Conservation (phyloP, 2,797 vertebrate species). For the Acipenser oxyrinchus region DNA sequence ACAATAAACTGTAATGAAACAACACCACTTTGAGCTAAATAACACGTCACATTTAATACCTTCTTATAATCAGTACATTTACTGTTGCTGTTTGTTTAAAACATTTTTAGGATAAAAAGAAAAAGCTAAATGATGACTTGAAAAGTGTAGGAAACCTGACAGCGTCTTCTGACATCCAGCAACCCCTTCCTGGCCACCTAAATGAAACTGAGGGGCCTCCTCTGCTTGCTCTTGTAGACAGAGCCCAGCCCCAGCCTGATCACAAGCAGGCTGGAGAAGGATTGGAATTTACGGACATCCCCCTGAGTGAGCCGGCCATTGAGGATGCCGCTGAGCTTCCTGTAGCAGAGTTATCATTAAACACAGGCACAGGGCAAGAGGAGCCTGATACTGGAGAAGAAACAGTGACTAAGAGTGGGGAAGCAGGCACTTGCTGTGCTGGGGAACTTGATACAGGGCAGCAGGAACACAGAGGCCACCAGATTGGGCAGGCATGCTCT, state of each 20-base stretch:
- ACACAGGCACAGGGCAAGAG: slow-evolving; percentile 19
- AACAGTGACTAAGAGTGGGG: slow-evolving; percentile 3
- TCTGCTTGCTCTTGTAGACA: slow-evolving; percentile 26
- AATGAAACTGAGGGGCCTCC: slow-evolving; percentile 18
- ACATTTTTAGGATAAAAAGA: slow-evolving; percentile 42
- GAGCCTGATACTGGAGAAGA: slow-evolving; percentile 21
- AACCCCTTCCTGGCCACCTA: neutral
- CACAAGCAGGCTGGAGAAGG: neutral
- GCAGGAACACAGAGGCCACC: neutral
- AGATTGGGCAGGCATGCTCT: neutral
- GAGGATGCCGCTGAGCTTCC: slow-evolving; percentile 21
- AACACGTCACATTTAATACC: too few species aligned
- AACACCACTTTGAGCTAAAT: too few species aligned
- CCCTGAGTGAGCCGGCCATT: slow-evolving; percentile 46
- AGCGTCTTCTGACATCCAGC: neutral
- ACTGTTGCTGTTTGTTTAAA: neutral
- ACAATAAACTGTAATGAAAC: too few species aligned
- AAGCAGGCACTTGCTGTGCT: neutral
- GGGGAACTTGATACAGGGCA: neutral
- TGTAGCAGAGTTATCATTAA: slow-evolving; percentile 18
- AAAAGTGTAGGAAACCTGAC: slow-evolving; percentile 22
- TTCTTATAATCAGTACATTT: too few species aligned
- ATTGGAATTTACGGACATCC: slow-evolving; percentile 51
- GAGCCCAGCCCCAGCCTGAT: slow-evolving; percentile 19
- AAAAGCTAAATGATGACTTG: slow-evolving; percentile 37